phyloP scores from a whole-genome alignment of 2,888 invertebrate species.

The Hartigia nigra region DNA sequence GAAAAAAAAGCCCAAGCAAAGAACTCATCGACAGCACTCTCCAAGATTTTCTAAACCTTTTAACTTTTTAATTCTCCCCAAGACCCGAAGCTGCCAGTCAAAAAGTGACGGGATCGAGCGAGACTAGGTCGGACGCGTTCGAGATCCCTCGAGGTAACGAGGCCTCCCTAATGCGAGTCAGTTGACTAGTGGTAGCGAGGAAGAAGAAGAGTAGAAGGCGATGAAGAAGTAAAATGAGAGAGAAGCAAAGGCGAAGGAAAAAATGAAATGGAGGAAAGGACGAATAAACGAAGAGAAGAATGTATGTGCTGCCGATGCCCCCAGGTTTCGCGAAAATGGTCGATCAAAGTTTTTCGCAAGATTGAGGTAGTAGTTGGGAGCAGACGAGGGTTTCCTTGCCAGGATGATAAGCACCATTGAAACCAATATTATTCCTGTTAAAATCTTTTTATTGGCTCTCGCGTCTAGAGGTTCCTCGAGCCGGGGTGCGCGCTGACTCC shows the following conservation, averaged over 20 bases:
- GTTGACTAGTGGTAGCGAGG: background rate
- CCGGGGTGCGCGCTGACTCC: slow-evolving; percentile 44
- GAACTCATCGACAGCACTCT: background rate
- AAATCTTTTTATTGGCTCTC: slow-evolving; percentile 41
- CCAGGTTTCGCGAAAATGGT: background rate
- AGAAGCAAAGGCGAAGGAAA: background rate
- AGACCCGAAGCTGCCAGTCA: background rate
- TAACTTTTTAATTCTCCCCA: background rate
- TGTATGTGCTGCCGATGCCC: background rate
- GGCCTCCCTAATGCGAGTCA: background rate
- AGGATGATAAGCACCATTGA: slow-evolving; percentile 20
- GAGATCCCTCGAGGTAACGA: background rate
- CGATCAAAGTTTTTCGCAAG: background rate
- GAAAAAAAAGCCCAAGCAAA: background rate
- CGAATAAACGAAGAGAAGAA: background rate
- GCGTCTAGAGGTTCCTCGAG: background rate
- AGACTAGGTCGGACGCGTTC: background rate
- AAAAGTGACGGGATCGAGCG: background rate
- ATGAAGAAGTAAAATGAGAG: background rate
- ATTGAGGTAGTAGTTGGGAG: background rate
- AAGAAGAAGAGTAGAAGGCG: background rate
- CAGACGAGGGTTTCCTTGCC: background rate
- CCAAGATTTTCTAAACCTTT: background rate
- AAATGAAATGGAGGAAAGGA: background rate
- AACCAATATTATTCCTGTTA: slow-evolving; percentile 39